Evolutionary conservation across 2,888 invertebrate species (phyloP).

Genomic region (Onchidella celtica): DNA sequence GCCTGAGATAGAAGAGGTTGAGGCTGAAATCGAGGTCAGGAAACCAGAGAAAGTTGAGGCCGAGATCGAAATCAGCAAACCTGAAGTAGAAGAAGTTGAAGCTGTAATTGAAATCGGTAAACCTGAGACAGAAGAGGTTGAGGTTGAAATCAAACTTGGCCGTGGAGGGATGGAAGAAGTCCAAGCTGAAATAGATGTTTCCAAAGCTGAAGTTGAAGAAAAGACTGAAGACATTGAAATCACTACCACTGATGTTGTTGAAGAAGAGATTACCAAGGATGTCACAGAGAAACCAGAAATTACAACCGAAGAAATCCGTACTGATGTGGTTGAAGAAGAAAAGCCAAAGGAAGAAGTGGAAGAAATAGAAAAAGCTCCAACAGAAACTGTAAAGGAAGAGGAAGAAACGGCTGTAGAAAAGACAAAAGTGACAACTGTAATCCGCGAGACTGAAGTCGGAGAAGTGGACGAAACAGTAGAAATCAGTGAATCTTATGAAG

Average conservation of each 20-base stretch:
- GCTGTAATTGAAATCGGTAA: constrained; percentile 73
- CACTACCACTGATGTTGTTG: constrained; percentile 80
- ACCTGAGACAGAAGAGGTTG: constrained; percentile 46
- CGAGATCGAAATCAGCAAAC: constrained; percentile 17
- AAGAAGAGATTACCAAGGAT: constrained; percentile 75
- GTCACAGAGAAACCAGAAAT: constrained; percentile 72
- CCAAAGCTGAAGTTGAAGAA: constrained; percentile 27
- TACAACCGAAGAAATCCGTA: too few relatives aligned
- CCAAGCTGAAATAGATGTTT: constrained; percentile 51
- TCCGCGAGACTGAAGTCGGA: too few relatives aligned
- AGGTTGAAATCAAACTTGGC: constrained; percentile 51
- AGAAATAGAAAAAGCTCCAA: too few relatives aligned
- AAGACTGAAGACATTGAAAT: constrained; percentile 43
- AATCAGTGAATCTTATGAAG: too few relatives aligned
- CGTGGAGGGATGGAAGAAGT: constrained; percentile 65
- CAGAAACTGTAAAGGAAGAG: too few relatives aligned
- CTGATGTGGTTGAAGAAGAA: too few relatives aligned
- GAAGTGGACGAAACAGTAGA: too few relatives aligned
- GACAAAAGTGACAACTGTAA: too few relatives aligned
- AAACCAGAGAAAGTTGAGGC: constrained; percentile 41
- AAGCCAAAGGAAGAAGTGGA: constrained; percentile 56
- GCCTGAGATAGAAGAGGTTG: constrained; percentile 46
- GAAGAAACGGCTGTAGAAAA: too few relatives aligned
- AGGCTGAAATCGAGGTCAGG: constrained; percentile 36
- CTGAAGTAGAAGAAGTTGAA: constrained; percentile 41